Percentiles rank a stretch among this genome's conserved stretches.
These are phyloP conservation scores for Epinotia nisella DNA, from an alignment of 2,888 invertebrate species.

Conservation along the genomic window DNA sequence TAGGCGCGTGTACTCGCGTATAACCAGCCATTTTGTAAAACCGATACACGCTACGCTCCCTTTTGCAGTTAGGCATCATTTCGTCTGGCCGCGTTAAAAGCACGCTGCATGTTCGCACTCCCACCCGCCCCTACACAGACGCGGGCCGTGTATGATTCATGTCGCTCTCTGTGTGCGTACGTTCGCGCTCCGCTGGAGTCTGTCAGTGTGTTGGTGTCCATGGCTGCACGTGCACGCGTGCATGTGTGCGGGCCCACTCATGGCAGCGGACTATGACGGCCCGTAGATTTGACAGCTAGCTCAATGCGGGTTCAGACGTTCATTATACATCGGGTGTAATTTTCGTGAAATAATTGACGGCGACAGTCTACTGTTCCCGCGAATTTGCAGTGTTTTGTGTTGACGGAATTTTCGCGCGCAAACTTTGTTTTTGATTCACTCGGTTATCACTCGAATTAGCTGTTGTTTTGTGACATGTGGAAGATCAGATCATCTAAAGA, in stretches of 20 bases:
- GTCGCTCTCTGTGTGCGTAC: slow-evolving; percentile 68
- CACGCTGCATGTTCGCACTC: slow-evolving; percentile 84
- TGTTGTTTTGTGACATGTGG: slow-evolving; percentile 77
- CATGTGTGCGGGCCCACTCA: slow-evolving; percentile 81
- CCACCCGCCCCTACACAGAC: slow-evolving; percentile 80
- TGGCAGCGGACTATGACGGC: slow-evolving; percentile 85
- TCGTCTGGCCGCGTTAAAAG: slow-evolving; percentile 82
- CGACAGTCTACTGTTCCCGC: slow-evolving; percentile 61
- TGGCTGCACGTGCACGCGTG: slow-evolving; percentile 71
- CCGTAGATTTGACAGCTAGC: slow-evolving; percentile 86
- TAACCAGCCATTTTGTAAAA: slow-evolving; percentile 80
- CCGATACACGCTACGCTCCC: slow-evolving; percentile 73
- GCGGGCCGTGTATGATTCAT: slow-evolving; percentile 77
- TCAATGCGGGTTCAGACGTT: slow-evolving; percentile 85
- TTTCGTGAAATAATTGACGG: slow-evolving; percentile 76
- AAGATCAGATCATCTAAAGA: slow-evolving; percentile 57
- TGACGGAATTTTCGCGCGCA: slow-evolving; percentile 66
- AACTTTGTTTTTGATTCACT: slow-evolving; percentile 68
- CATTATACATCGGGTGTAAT: slow-evolving; percentile 81
- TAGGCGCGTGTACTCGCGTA: slow-evolving; percentile 70
- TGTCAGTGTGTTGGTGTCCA: slow-evolving; percentile 81
- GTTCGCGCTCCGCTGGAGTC: slow-evolving; percentile 76
- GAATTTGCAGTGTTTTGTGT: slow-evolving; percentile 42
- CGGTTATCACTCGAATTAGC: slow-evolving; percentile 59
- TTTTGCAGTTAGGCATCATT: slow-evolving; percentile 80